A percentile compares a stretch with the other conserved stretches of the same genome.
phyloP scores from a whole-genome alignment of 2,797 vertebrate genomes.

The Manis crassicaudata region DNA sequence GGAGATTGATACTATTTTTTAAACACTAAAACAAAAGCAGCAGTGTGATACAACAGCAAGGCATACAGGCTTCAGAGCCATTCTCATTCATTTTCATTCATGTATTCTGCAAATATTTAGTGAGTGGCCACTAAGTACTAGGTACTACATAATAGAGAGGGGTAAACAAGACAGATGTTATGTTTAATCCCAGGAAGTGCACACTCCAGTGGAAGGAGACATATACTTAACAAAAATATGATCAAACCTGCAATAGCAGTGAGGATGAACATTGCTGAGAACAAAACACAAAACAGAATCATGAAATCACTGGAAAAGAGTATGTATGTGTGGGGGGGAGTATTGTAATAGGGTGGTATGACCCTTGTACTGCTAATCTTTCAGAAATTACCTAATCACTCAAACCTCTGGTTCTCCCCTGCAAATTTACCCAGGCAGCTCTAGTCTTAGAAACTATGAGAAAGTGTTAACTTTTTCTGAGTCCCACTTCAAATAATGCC shows the following conservation, averaged over 20 bases:
- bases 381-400: not conserved
- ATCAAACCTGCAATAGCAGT: not conserved
- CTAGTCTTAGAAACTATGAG: not conserved
- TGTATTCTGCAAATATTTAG: not conserved
- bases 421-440: not conserved
- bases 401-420: not conserved
- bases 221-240: not conserved
- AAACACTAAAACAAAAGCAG: not conserved
- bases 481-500: not conserved
- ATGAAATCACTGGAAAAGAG: not conserved
- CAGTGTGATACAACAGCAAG: not conserved
- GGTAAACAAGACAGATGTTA: not conserved
- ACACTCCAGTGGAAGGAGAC: not conserved
- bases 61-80: not conserved
- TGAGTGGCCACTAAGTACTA: not conserved
- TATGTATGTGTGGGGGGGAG: rapidly evolving
- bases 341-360: not conserved
- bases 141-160: not conserved
- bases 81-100: not conserved
- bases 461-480: not conserved
- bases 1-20: not conserved
- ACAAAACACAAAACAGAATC: not conserved
- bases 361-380: not conserved
- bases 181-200: not conserved
- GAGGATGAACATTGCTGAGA: not conserved